Percentiles rank a stretch among this genome's conserved stretches.
Conservation (phyloP, 2,797 vertebrate genomes). For the Champsocephalus gunnari region DNA sequence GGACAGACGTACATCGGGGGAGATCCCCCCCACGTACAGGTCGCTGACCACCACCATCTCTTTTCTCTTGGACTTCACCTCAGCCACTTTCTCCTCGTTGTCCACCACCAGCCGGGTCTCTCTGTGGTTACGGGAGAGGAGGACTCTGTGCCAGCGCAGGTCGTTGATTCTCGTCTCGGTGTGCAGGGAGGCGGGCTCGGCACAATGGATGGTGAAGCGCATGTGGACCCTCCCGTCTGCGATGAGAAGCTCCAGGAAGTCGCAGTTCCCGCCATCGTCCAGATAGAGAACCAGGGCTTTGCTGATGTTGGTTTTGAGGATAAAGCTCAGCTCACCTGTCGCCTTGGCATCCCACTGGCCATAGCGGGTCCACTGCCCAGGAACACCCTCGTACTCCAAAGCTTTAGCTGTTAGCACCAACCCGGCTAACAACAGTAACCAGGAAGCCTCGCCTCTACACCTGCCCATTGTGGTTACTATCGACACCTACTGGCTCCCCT, state of each 20-base stretch:
- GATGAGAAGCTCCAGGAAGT: constrained; percentile 94
- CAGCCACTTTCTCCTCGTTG: constrained; percentile 87
- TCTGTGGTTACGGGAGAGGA: constrained; percentile 87
- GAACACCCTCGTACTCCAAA: constrained; percentile 92
- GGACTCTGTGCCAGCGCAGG: constrained; percentile 92
- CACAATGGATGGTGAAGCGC: constrained; percentile 94
- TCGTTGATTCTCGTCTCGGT: constrained; percentile 88
- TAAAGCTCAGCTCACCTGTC: constrained; percentile 92
- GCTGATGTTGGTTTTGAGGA: constrained; percentile 90
- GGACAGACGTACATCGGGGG: constrained; percentile 93
- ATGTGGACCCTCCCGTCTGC: constrained; percentile 89
- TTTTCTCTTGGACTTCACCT: constrained; percentile 92
- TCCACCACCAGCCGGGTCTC: constrained; percentile 90
- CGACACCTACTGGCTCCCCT: constrained; percentile 56
- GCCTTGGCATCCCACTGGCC: constrained; percentile 89
- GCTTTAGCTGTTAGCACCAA: constrained; percentile 75
- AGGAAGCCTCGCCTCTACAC: constrained; percentile 57
- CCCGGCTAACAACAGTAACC: constrained; percentile 70
- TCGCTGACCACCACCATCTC: constrained; percentile 95
- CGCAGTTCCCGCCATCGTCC: constrained; percentile 96
- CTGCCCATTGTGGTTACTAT: constrained; percentile 76
- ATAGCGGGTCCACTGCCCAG: constrained; percentile 96
- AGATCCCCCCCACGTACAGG: constrained; percentile 93
- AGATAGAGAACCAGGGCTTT: constrained; percentile 92
- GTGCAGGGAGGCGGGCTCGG: constrained; percentile 90